Evolutionary conservation across 2,888 invertebrate genomes (phyloP).

Genomic region (Platypus cylindrus): DNA sequence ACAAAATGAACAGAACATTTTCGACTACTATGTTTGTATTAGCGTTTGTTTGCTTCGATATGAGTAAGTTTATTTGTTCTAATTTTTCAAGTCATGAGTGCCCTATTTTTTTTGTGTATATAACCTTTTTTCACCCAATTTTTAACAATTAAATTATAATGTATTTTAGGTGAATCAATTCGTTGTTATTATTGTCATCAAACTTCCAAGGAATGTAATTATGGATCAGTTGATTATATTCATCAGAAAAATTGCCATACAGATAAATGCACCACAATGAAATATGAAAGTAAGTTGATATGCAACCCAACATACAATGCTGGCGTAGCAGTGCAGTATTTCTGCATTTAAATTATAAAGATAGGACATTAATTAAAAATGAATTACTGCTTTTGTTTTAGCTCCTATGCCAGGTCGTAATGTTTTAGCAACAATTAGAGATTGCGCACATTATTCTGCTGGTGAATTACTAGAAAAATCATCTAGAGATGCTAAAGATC

Average conservation of each 20-base stretch:
- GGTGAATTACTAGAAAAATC: constrained; percentile 12
- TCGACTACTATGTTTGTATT: no score
- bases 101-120: no score
- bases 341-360: neutral
- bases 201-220: constrained; percentile 18
- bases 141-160: constrained; percentile 1
- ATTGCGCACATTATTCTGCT: constrained; percentile 13
- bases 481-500: constrained; percentile 2
- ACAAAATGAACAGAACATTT: no score
- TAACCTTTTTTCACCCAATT: neutral
- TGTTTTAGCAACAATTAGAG: constrained; percentile 19
- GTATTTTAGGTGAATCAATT: constrained; percentile 7
- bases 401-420: constrained; percentile 19
- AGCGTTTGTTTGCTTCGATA: no score
- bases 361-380: constrained; percentile 1
- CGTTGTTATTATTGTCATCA: constrained; percentile 20
- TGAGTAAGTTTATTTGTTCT: no score
- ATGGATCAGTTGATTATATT: constrained; percentile 10
- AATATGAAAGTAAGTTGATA: constrained; percentile 23
- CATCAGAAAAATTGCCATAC: constrained; percentile 16
- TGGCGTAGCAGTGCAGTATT: neutral
- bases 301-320: neutral
- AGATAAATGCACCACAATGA: constrained; percentile 17
- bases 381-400: constrained; percentile 10
- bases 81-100: no score